Evolutionary conservation across 2,888 invertebrate species (phyloP).

Genomic region (Drosophila meridiana): DNA sequence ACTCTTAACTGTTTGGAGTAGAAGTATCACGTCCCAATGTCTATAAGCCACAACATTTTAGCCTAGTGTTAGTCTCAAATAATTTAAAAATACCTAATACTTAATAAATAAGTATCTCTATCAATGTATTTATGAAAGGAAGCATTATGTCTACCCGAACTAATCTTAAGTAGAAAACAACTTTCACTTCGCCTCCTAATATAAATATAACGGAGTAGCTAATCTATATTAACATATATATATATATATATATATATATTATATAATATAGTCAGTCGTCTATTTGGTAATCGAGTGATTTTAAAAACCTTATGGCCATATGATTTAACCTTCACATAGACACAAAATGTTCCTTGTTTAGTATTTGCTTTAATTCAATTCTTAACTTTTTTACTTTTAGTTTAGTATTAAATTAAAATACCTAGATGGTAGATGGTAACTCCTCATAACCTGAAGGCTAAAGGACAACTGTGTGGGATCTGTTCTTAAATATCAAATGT

Average conservation of each 20-base stretch:
- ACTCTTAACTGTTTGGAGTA: conserved; percentile 1
- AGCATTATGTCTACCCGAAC: conserved; percentile 30
- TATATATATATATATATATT: conserved; percentile 18
- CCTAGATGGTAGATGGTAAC: background rate
- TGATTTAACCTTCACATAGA: conserved; percentile 17
- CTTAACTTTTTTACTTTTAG: conserved; percentile 23
- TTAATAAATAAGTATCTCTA: conserved; percentile 17
- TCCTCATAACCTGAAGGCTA: background rate
- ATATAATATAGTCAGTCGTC: conserved; percentile 27
- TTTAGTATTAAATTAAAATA: conserved; percentile 38
- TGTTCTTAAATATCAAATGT: conserved; percentile 10
- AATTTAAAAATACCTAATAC: conserved; percentile 18
- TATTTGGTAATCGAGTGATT: conserved; percentile 37
- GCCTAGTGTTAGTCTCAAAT: conserved; percentile 30
- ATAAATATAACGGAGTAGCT: conserved; percentile 33
- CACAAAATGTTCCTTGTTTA: conserved; percentile 67
- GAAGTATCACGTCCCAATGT: conserved; percentile 22
- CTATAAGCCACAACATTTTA: conserved; percentile 48
- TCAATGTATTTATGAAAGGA: conserved; percentile 30
- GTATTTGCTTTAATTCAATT: conserved; percentile 41
- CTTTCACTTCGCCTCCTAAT: background rate
- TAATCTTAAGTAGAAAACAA: conserved; percentile 25
- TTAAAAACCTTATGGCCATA: conserved; percentile 46
- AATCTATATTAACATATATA: conserved; percentile 16
- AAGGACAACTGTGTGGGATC: background rate